A percentile compares a stretch with the other conserved stretches of the same genome.
Conservation (phyloP, 2,113 vertebrate species). For the Corydoras sp. region DNA sequence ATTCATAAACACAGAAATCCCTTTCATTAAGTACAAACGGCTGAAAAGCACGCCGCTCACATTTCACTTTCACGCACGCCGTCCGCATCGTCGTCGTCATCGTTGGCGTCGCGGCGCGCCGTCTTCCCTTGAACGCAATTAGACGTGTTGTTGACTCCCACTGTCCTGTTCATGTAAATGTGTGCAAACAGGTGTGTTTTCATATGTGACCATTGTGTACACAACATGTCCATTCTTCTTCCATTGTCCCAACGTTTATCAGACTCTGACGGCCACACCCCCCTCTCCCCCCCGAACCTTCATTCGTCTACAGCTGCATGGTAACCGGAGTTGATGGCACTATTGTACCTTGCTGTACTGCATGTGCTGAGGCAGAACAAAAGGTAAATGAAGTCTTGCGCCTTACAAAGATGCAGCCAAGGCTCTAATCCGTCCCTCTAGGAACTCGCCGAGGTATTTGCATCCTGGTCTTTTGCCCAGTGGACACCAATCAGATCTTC, state of each 20-base stretch:
- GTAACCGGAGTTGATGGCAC: constrained; percentile 25
- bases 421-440: too few relatives aligned
- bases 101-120: background rate
- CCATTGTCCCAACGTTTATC: constrained; percentile 30
- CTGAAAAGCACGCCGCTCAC: background rate
- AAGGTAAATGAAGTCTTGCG: too few relatives aligned
- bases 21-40: background rate
- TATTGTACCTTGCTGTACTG: background rate
- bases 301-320: constrained; percentile 18
- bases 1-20: background rate
- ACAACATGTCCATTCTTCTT: background rate
- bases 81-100: background rate
- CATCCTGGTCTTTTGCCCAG: too few relatives aligned
- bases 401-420: too few relatives aligned
- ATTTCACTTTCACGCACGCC: background rate
- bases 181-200: constrained; percentile 2
- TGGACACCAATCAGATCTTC: too few relatives aligned
- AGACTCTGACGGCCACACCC: background rate
- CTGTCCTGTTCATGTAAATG: background rate
- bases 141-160: background rate
- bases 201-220: background rate
- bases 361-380: background rate
- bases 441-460: too few relatives aligned
- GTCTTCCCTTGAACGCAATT: constrained; percentile 3
- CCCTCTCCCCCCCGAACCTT: background rate